Evolutionary conservation across 2,888 invertebrate genomes (phyloP).

Genomic region (Norana najaformis): DNA sequence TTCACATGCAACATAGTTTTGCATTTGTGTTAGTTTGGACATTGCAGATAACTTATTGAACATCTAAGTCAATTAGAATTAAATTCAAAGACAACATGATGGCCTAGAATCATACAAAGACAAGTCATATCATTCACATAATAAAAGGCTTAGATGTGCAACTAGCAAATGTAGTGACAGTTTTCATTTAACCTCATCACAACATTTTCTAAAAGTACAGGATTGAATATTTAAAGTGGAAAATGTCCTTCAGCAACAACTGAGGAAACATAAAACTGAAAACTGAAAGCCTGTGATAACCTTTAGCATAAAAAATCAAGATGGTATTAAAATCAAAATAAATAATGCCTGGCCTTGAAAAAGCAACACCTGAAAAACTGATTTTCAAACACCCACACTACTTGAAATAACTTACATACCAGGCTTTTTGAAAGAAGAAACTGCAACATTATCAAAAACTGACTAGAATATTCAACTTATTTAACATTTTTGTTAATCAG

Average conservation of each 20-base stretch:
- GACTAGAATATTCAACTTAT: not conserved
- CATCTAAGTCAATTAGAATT: too few species aligned
- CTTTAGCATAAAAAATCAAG: not conserved
- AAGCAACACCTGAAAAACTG: not conserved
- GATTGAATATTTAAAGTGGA: not conserved
- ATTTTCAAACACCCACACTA: not conserved
- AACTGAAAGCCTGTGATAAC: too few species aligned
- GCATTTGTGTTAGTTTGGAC: too few species aligned
- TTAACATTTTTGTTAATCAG: not conserved
- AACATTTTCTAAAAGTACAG: not conserved
- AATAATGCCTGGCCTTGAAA: not conserved
- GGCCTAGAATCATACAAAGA: not conserved
- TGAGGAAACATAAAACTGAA: not conserved
- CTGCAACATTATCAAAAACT: conserved; percentile 2
- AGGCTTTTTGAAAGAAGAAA: conserved; percentile 21
- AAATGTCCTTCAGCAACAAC: not conserved
- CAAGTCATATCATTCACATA: not conserved
- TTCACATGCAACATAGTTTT: too few species aligned
- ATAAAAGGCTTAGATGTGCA: too few species aligned
- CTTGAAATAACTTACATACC: conserved; percentile 18
- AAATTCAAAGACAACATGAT: not conserved
- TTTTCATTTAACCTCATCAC: too few species aligned
- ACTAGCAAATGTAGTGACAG: too few species aligned
- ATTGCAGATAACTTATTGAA: too few species aligned
- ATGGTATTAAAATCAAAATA: not conserved